These are phyloP conservation scores for Druceiella hillmani DNA, from an alignment of 2,888 invertebrate species.

Conservation along the genomic window DNA sequence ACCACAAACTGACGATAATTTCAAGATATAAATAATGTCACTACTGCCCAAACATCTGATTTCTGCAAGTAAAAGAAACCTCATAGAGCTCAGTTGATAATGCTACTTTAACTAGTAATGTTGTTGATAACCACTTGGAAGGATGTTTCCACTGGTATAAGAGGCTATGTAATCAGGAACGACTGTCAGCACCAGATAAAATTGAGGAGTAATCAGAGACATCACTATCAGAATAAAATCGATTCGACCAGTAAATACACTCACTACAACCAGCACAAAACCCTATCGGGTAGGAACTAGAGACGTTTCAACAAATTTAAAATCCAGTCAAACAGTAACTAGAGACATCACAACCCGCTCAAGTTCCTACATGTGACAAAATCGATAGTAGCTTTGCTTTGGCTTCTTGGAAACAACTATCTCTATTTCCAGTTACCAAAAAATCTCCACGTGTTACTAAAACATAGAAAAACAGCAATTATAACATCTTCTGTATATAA, in stretches of 20 bases:
- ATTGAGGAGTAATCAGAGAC: conserved; percentile 13
- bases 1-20: conserved; percentile 17
- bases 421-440: conserved; percentile 13
- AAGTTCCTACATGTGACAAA: no score
- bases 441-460: conserved; percentile 15
- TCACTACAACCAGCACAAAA: conserved; percentile 15
- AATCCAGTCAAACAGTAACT: no score
- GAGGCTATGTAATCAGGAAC: conserved; percentile 14
- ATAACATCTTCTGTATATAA: conserved; percentile 18
- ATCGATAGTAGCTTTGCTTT: conserved; percentile 21
- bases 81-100: conserved; percentile 20
- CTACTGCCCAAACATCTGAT: conserved; percentile 19
- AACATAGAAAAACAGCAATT: no score
- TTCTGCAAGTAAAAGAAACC: no score
- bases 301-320: conserved; percentile 14
- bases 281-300: conserved; percentile 14
- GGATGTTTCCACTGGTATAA: conserved; percentile 17
- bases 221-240: conserved; percentile 16
- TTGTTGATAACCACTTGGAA: conserved; percentile 17
- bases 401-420: conserved; percentile 13
- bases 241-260: conserved; percentile 17
- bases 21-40: conserved; percentile 21
- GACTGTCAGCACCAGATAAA: no score
- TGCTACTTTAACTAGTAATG: no score
- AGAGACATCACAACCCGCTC: no score